phyloP scores from a whole-genome alignment of 2,888 invertebrate genomes.

The Phyllotreta striolata region DNA sequence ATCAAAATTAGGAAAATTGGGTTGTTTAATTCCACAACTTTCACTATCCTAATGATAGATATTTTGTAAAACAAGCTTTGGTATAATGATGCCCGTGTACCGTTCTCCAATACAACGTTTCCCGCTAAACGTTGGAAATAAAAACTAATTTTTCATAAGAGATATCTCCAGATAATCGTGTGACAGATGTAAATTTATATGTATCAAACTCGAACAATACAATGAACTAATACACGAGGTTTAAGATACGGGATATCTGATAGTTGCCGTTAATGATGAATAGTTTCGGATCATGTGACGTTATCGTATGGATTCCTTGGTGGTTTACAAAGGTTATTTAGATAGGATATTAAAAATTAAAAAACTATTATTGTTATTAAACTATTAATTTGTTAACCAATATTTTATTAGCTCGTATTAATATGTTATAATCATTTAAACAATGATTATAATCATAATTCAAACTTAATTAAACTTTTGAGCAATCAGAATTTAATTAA shows the following conservation, averaged over 20 bases:
- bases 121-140: slow-evolving; percentile 14
- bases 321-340: not conserved
- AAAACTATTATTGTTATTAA: no score
- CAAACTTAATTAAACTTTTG: no score
- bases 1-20: no score
- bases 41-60: slow-evolving; percentile 9
- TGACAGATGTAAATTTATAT: slow-evolving; percentile 36
- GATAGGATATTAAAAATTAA: no score
- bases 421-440: no score
- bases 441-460: no score
- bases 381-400: no score
- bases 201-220: slow-evolving; percentile 32
- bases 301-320: not conserved
- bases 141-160: slow-evolving; percentile 29
- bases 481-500: no score
- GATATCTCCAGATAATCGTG: slow-evolving; percentile 32
- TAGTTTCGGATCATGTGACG: slow-evolving; percentile 23
- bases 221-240: slow-evolving; percentile 34
- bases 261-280: slow-evolving; percentile 35
- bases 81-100: slow-evolving; percentile 14
- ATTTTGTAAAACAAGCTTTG: slow-evolving; percentile 10
- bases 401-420: no score
- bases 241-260: slow-evolving; percentile 33
- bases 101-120: slow-evolving; percentile 2
- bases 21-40: slow-evolving; percentile 1